phyloP scores from a whole-genome alignment of 2,797 vertebrate genomes.

The Bryconaethiops microstoma region DNA sequence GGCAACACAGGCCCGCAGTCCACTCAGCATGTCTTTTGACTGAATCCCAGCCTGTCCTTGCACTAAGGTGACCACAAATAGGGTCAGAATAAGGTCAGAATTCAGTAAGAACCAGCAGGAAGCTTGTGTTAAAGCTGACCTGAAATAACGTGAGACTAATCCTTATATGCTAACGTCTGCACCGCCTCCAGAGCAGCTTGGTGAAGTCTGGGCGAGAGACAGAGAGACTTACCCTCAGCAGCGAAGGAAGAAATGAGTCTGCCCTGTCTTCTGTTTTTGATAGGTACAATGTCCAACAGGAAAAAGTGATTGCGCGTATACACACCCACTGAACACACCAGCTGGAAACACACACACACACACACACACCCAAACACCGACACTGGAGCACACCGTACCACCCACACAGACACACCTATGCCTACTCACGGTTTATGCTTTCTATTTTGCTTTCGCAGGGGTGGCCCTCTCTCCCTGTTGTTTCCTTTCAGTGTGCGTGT shows the following conservation, averaged over 20 bases:
- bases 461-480: constrained; percentile 2
- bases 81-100: background rate
- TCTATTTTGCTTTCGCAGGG: constrained; percentile 33
- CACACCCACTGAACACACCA: constrained; percentile 46
- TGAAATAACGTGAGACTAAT: background rate
- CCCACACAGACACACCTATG: background rate
- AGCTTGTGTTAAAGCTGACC: background rate
- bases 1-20: background rate
- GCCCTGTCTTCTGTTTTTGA: constrained; percentile 41
- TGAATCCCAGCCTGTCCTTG: background rate
- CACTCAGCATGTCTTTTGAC: background rate
- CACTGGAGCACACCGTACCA: background rate
- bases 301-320: background rate
- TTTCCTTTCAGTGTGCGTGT: background rate
- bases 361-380: constrained; percentile 2
- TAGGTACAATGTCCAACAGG: constrained; percentile 49
- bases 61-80: background rate
- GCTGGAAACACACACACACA: constrained; percentile 35
- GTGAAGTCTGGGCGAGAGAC: background rate
- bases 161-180: background rate
- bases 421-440: constrained; percentile 22
- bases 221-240: constrained; percentile 38
- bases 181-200: background rate
- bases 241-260: constrained; percentile 8
- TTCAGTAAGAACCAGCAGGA: background rate